Evolutionary conservation across 2,888 invertebrate genomes (phyloP), one percentile per base, ranked within the genome.

Genomic region (Drosophila pullipes): DNA sequence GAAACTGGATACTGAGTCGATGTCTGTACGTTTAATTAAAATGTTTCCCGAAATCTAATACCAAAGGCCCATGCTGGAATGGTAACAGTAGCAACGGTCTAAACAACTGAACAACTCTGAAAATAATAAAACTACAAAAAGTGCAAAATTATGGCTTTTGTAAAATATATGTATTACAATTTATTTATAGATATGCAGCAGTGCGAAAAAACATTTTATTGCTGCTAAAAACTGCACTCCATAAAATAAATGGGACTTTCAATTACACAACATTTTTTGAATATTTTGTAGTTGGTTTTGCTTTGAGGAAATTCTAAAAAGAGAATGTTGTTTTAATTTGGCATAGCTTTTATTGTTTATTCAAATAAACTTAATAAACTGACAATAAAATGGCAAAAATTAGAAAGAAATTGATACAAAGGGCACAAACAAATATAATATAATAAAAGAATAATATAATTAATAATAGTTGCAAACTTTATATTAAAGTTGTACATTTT

Each of bases 11-110:
- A 31, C 37, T 52, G 52, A 25, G 37, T 31, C 16, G 66, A 22
- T 22, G 69, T 59, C 73, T 72, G 50, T 63, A 74, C 9, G 9
- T 7, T 79, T 79, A 79, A 78, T 82, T 82, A 70, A 82, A 78
- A 35, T 60, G 65, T 55, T 58, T 59, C 30, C 28, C 65, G 0
- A 11, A 44, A n/a, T n/a, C 44, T 1, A 44, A 11, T 11, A 11
- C 4, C 22, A 22, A 44, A 11, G 22, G 2, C 11, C 22, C 22
- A 5, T 44, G 22, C 16, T 47, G 22, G 22, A 9, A 25, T 47
- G 16, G 47, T 47, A 25, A 25, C 16, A 9, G 9, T 25, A 16
- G 16, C 16, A 25, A 22, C 13, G 13, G 3, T 13, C 4, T 7
- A 2, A 22, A 47, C 22, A 47, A 13, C 22, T 7, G 4, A 13